Evolutionary conservation across 2,888 invertebrate genomes (phyloP).

Genomic region (Philonicus albiceps): DNA sequence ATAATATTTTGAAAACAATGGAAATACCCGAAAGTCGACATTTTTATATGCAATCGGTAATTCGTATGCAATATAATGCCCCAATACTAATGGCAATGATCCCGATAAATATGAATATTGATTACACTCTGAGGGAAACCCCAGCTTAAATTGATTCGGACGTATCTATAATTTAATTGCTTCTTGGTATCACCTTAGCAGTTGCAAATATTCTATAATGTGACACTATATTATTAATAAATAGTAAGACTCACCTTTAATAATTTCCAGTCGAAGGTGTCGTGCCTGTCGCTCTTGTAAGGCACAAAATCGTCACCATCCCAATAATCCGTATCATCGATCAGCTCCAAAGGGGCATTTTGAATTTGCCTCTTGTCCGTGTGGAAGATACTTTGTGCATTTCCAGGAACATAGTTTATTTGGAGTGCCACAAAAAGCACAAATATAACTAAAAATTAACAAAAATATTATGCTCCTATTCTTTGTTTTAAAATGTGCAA

Average conservation of each 20-base stretch:
- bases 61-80: background rate
- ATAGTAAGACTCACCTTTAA: constrained; percentile 65
- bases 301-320: constrained; percentile 58
- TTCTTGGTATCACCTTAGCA: background rate
- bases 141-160: background rate
- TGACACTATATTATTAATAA: background rate
- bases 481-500: background rate
- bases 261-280: constrained; percentile 74
- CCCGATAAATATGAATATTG: background rate
- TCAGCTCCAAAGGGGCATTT: background rate
- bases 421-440: background rate
- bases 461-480: background rate
- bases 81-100: background rate
- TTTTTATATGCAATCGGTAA: background rate
- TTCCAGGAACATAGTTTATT: background rate
- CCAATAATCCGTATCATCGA: constrained; percentile 52
- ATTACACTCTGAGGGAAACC: background rate
- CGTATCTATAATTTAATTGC: background rate
- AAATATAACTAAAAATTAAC: background rate
- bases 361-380: background rate
- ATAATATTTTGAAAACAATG: background rate
- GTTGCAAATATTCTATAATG: background rate
- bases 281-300: constrained; percentile 62
- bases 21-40: background rate
- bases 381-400: background rate